A percentile compares a stretch with the other conserved stretches of the same genome.
Evolutionary conservation across 30 jellyfish, hydroid and myxozoan species (phyloP).

Genomic region (Nemopilema nomurai): DNA sequence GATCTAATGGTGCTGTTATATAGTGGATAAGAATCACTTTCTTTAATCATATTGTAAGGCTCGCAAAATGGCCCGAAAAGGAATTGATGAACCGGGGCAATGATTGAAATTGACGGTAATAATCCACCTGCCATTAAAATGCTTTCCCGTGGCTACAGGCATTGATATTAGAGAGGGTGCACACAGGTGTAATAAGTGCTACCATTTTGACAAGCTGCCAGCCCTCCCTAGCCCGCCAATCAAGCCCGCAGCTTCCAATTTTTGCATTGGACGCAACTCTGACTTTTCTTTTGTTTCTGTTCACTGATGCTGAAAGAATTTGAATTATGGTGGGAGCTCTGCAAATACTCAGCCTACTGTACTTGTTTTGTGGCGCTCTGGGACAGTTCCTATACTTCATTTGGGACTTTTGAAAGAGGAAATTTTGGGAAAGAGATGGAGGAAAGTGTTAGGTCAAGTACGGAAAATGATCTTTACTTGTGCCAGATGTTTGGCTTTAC

Average conservation of each 20-base stretch:
- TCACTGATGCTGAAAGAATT: constrained; percentile 43
- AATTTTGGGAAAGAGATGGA: background rate
- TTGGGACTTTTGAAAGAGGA: constrained; percentile 8
- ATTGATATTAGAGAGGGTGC: no score
- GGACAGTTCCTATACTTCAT: constrained; percentile 36
- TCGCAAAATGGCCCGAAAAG: no score
- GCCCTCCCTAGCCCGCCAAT: background rate
- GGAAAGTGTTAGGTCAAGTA: background rate
- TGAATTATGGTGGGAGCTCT: constrained; percentile 68
- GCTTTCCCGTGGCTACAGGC: no score
- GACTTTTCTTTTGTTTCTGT: constrained; percentile 31
- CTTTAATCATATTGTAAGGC: no score
- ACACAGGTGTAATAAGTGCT: no score
- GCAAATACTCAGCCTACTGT: constrained; percentile 49
- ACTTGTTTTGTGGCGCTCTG: constrained; percentile 23
- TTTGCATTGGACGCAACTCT: background rate
- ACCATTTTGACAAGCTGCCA: background rate
- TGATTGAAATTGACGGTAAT: no score
- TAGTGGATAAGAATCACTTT: no score
- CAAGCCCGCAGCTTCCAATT: background rate
- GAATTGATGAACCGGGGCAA: no score
- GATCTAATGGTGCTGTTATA: no score
- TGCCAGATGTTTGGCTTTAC: constrained; percentile 70
- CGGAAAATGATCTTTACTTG: constrained; percentile 10
- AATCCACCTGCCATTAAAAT: no score